Base-by-base conservation (phyloP, 92 coral and sea anemone genomes). In the Siderastrea siderea region DNA sequence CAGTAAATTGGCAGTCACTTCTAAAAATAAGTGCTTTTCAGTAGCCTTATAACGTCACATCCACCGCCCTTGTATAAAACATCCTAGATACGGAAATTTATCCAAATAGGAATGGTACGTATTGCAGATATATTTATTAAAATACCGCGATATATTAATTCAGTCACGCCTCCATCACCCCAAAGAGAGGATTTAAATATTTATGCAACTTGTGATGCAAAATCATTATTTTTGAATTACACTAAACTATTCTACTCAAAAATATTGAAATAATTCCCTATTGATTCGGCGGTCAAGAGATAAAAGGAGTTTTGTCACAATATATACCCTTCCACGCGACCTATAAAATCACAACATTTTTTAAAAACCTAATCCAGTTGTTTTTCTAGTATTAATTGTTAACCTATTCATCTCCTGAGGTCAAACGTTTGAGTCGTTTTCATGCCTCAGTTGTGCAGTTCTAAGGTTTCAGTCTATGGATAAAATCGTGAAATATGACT, bases 131-230 rank as follows among this genome's bases (percentile, higher is more conserved):
- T 43, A 7, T 46, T 26, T 26, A 26, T 26, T 26, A 16, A 1
- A 57, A 76, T 55, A 46, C 68, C n/a, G 68, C 17, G 78, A 45
- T 47, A 71, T 11, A 5, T 58, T 11, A 1, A 1, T 38, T 13
- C 8, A 64, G 67, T 77, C 81, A 77, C 16, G 54, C 65, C n/a
- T 54, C 66, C n/a, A 4, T 3, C 62, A 55, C 54, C 55, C 46
- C 55, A 52, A 52, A n/a, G 38, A 19, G 61, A 17, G n/a, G 54
- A 52, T 66, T 43, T 43, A 47, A 64, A n/a, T 47, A 71, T 68
- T 53, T 13, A 43, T 81, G 81, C 9, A 49, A 52, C 5, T 64
- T 81, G 63, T 81, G 72, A 79, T 19, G 58, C 54, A 54, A 65
- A 64, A 64, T 46, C 50, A n/a, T 38, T 13, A 74, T 38, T 43